A percentile compares a stretch with the other conserved stretches of the same genome.
Evolutionary conservation across 2,113 vertebrate genomes (phyloP).

Genomic region (Epinephelus fuscoguttatus): DNA sequence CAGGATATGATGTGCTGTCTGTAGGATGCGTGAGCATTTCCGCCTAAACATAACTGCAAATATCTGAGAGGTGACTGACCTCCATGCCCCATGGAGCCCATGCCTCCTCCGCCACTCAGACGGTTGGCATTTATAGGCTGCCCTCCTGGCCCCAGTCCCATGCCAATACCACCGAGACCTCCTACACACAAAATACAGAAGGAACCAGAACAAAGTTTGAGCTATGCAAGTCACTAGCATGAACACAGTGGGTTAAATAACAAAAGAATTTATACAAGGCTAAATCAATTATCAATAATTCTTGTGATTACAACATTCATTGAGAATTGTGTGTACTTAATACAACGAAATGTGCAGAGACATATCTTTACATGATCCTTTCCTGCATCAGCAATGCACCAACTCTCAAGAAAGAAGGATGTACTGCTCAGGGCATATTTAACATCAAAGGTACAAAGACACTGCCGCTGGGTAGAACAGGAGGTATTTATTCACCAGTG

Average conservation of each 20-base stretch:
- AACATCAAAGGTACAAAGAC: background rate
- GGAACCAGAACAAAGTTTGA: background rate
- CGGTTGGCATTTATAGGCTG: constrained; percentile 95
- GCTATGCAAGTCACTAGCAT: background rate
- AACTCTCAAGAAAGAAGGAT: constrained; percentile 4
- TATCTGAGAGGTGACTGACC: constrained; percentile 81
- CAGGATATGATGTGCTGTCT: background rate
- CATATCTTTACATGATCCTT: background rate
- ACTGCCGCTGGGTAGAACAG: background rate
- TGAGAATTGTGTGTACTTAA: background rate
- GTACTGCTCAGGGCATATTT: background rate
- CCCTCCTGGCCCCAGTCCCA: constrained; percentile 98
- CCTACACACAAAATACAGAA: constrained; percentile 80
- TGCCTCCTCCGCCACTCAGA: constrained; percentile 88
- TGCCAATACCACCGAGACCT: constrained; percentile 95
- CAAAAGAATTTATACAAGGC: background rate
- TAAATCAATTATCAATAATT: background rate
- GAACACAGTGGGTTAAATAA: background rate
- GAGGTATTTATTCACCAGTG: background rate
- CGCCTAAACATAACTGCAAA: background rate
- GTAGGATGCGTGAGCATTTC: background rate
- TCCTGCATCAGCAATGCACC: constrained; percentile 27
- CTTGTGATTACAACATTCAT: background rate
- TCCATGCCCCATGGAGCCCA: constrained; percentile 92
- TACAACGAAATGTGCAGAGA: background rate